A percentile compares a stretch with the other conserved stretches of the same genome.
These are phyloP conservation scores for Propithecus coquereli DNA, from an alignment of 2,113 vertebrate species.

Conservation along the genomic window DNA sequence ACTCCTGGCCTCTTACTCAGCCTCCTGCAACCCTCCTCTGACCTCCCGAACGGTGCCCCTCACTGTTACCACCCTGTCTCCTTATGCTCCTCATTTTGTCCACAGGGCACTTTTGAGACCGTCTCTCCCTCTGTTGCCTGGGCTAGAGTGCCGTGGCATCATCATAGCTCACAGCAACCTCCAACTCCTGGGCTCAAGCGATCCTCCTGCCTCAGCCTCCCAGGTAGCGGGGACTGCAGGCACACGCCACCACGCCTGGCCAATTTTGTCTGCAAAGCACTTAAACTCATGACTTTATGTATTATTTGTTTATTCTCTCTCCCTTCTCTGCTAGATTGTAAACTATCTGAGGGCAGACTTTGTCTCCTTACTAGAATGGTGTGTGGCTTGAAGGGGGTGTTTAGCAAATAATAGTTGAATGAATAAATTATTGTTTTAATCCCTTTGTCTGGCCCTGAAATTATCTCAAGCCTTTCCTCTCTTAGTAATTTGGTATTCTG, in stretches of 20 bases:
- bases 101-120: no score
- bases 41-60: no score
- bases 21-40: neutral
- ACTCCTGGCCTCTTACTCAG: neutral
- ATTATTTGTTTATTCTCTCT: neutral
- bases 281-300: no score
- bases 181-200: no score
- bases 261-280: neutral
- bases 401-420: neutral
- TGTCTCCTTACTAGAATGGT: neutral
- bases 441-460: neutral
- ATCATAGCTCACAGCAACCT: no score
- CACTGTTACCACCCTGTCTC: accelerated
- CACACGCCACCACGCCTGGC: no score
- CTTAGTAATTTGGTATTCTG: accelerated
- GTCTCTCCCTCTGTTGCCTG: no score
- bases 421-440: neutral
- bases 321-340: neutral
- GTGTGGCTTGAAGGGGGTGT: neutral
- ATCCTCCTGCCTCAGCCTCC: no score
- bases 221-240: no score
- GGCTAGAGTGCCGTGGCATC: no score
- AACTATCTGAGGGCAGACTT: no score
- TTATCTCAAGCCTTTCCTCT: neutral
- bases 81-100: neutral